Evolutionary conservation across 2,797 vertebrate species (phyloP).

Genomic region (Syngnathus rostellatus): DNA sequence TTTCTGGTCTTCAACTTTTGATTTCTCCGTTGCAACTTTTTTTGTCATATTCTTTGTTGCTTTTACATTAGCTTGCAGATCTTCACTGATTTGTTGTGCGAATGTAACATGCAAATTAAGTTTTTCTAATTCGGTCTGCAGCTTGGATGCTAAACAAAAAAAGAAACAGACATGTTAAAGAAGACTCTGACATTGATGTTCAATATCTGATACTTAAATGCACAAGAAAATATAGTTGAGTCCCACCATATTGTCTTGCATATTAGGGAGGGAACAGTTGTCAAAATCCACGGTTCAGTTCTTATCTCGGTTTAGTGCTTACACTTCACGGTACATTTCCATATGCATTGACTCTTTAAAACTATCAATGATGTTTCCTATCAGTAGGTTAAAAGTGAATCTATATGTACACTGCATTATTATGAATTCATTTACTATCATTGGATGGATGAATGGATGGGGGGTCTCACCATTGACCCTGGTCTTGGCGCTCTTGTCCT

Average conservation of each 20-base stretch:
- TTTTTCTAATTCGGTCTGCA: slow-evolving; percentile 74
- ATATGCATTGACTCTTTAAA: too few relatives aligned
- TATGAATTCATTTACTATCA: too few relatives aligned
- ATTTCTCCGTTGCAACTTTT: slow-evolving; percentile 70
- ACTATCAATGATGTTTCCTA: too few relatives aligned
- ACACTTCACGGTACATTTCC: too few relatives aligned
- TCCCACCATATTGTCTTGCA: not conserved
- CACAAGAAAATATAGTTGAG: not conserved
- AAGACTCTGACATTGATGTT: not conserved
- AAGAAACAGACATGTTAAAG: not conserved
- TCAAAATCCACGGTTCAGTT: too few relatives aligned
- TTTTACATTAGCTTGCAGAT: slow-evolving; percentile 67
- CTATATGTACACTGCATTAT: too few relatives aligned
- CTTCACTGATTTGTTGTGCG: slow-evolving; percentile 69
- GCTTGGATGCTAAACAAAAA: slow-evolving; percentile 63
- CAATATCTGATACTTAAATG: not conserved
- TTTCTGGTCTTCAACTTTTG: slow-evolving; percentile 75
- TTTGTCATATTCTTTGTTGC: slow-evolving; percentile 65
- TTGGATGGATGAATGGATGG: too few relatives aligned
- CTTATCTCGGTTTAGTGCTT: too few relatives aligned
- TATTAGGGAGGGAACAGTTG: not conserved
- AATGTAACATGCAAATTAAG: slow-evolving; percentile 70
- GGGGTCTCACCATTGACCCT: slow-evolving; percentile 65
- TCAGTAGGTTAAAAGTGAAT: too few relatives aligned
- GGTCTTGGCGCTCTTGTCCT: slow-evolving; percentile 37